These are phyloP conservation scores for Mus musculus DNA, from an alignment of 2,113 vertebrate species.

Conservation along the genomic window GRCm39 chr4:79411501-79412000, in stretches of 20 bases:
- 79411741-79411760: not conserved
- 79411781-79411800: no score
- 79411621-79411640: not conserved
- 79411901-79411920: no score
- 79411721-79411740: not conserved
- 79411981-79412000: not conserved
- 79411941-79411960: no score
- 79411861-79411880: no score
- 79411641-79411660: not conserved
- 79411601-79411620: fast-evolving
- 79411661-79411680: not conserved
- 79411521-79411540: not conserved
- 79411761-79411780: not conserved
- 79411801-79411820: no score
- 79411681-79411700: not conserved
- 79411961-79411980: not conserved
- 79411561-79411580: not conserved
- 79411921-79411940: no score
- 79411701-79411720: not conserved
- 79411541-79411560: fast-evolving
- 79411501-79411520: not conserved
- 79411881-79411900: no score
- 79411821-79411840: no score
- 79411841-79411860: no score
- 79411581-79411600: not conserved